Evolutionary conservation across 1,140 invertebrate species (phyloP).

Genomic region (Bombus vancouverensis): DNA sequence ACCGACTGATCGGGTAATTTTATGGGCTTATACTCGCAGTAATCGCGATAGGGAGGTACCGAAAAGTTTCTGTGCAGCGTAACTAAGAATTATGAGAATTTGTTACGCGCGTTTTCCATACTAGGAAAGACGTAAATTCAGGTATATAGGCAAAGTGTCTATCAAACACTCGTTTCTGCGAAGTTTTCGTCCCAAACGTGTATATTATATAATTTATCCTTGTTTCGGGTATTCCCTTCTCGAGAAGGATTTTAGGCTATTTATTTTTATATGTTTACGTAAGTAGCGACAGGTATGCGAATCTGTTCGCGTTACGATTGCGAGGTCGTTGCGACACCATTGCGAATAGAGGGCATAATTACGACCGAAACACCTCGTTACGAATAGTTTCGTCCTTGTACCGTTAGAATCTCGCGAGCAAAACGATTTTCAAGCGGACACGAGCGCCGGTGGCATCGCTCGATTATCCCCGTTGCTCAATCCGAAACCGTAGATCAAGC

Average conservation of each 20-base stretch:
- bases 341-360: background rate
- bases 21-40: background rate
- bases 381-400: background rate
- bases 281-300: background rate
- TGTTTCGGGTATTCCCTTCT: background rate
- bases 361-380: background rate
- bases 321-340: background rate
- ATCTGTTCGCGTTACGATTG: background rate
- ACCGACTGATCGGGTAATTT: constrained; percentile 3
- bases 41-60: background rate
- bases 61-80: background rate
- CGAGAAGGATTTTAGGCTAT: background rate
- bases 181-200: background rate
- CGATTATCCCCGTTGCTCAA: constrained; percentile 13
- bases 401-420: background rate
- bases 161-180: background rate
- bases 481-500: constrained; percentile 5
- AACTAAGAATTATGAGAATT: background rate
- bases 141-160: too few species aligned
- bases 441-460: constrained; percentile 14
- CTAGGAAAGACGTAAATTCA: too few species aligned
- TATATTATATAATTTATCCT: background rate
- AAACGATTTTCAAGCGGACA: background rate
- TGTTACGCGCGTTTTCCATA: background rate
- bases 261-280: background rate